Base-by-base conservation (phyloP, 2,797 vertebrate species). In the Hydrolagus colliei region DNA sequence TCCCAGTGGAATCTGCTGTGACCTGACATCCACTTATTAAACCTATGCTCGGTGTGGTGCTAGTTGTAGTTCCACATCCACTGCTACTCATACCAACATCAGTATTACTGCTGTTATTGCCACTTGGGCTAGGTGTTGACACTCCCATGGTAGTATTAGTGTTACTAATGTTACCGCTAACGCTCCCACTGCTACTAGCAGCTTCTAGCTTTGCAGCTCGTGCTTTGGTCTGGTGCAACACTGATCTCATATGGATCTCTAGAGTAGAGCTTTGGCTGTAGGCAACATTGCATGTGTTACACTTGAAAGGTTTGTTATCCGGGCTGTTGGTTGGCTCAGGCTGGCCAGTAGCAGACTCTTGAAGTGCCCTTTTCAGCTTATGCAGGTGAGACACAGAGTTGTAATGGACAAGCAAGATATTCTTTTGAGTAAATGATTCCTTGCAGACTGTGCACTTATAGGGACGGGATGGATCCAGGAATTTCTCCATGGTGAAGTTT, bases 361-460 rank as follows among this genome's bases (percentile, higher is more conserved):
- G 98, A 87, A 99, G 95, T 89, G 98, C 97, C 90, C 98, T 94
- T 90, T 99, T 99, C 88, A 99, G 94, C 91, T 99, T 99, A 91
- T 99, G 98, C 86, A 99, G 93, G 89, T 99, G 98, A 87, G 98
- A 99, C 86, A 99, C 98, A 0, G 98, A 99, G 89, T 99, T 99
- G 92, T 99, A 99, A 92, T 99, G 98, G 88, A 99, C 98, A 80
- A 99, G 91, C 86, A 99, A 95, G 90, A 99, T 99, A 88, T 99
- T 99, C 92, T 99, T 99, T 87, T 99, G 98, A 0, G 98, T 99
- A 89, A 99, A 99, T 87, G 98, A 99, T 89, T 99, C 98, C 93
- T 99, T 99, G 93, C 98, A 99, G 71, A 99, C 98, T 0, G 98
- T 99, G 90, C 98, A 99, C 91, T 99, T 99, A 89, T 99, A 99